A percentile compares a stretch with the other conserved stretches of the same genome.
Evolutionary conservation across 2,888 invertebrate species (phyloP).

Genomic region (Syrphus vitripennis): DNA sequence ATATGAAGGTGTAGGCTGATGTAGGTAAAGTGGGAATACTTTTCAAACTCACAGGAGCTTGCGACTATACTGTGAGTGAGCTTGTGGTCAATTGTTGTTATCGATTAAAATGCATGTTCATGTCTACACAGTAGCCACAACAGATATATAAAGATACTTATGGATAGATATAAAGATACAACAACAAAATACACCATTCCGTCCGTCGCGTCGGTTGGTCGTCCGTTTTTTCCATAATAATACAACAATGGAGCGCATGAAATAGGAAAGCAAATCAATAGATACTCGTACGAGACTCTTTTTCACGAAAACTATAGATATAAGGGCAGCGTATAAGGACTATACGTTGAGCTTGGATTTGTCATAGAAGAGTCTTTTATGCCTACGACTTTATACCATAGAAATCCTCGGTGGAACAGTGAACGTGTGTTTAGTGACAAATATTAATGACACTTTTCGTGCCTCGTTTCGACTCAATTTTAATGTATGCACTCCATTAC

Average conservation of each 20-base stretch:
- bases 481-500: conserved; percentile 70
- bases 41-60: not conserved
- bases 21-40: not conserved
- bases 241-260: conserved; percentile 48
- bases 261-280: conserved; percentile 68
- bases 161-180: conserved; percentile 6
- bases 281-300: conserved; percentile 15
- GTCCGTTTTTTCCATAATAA: not conserved
- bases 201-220: no score
- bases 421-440: conserved; percentile 77
- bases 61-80: conserved; percentile 29
- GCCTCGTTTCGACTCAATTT: conserved; percentile 71
- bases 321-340: conserved; percentile 36
- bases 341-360: not conserved
- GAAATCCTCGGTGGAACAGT: conserved; percentile 15
- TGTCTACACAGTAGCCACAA: conserved; percentile 52
- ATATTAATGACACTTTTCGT: conserved; percentile 79
- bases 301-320: conserved; percentile 32
- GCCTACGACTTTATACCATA: not conserved
- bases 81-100: conserved; percentile 66
- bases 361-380: not conserved
- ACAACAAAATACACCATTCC: not conserved
- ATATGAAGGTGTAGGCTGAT: not conserved
- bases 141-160: conserved; percentile 17
- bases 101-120: conserved; percentile 70